phyloP scores from a whole-genome alignment of 2,113 vertebrate species.

The Bos taurus region DNA sequence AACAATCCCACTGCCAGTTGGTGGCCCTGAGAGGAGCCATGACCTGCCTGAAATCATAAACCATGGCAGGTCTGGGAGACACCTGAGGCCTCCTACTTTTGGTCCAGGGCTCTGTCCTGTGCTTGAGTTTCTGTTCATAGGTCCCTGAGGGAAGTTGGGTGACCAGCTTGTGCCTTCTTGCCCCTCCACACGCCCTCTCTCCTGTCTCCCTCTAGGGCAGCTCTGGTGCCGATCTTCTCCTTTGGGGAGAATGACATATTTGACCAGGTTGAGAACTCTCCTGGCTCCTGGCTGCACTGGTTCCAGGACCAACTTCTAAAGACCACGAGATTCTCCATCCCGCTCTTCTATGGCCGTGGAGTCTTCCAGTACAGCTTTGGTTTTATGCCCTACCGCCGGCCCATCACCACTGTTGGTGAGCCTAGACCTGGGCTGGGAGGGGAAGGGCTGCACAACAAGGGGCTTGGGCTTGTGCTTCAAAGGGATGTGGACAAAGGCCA shows the following conservation, averaged over 20 bases:
- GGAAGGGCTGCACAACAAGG: not conserved
- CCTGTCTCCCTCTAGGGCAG: slow-evolving; percentile 75
- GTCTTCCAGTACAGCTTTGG: not conserved
- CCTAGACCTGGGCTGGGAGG: not conserved
- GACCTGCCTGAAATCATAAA: not conserved
- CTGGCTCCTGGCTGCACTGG: slow-evolving; percentile 87
- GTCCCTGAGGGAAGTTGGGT: not conserved
- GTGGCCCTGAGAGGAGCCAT: not conserved
- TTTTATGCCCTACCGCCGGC: not conserved
- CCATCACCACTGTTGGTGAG: not conserved
- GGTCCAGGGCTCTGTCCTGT: not conserved
- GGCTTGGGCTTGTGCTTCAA: not conserved
- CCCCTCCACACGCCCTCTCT: not conserved
- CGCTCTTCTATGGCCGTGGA: slow-evolving; percentile 87
- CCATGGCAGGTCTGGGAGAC: not conserved
- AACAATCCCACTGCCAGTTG: not conserved
- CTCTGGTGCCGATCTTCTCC: slow-evolving; percentile 63
- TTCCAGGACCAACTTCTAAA: slow-evolving; percentile 87
- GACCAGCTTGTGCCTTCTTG: not conserved
- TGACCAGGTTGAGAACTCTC: slow-evolving; percentile 87
- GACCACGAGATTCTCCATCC: slow-evolving; percentile 93
- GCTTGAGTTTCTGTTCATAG: not conserved
- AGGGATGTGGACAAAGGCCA: not conserved
- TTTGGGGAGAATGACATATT: slow-evolving; percentile 60
- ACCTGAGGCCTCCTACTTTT: not conserved